A percentile compares a stretch with the other conserved stretches of the same genome.
Conservation (phyloP, 2,797 vertebrate genomes). For the Triplophysa bombifrons region DNA sequence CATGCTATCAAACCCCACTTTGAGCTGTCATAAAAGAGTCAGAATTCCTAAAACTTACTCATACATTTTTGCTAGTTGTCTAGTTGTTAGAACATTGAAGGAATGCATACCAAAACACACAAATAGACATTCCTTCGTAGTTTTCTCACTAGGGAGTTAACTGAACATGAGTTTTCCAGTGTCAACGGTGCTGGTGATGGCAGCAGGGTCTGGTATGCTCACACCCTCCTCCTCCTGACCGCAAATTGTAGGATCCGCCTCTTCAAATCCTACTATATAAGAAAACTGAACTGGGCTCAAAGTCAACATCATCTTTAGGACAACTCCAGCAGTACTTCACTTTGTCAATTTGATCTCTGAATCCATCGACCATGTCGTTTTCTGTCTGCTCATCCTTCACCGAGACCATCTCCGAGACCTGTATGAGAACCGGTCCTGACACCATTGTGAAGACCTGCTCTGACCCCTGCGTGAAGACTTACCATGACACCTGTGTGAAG, state of each 20-base stretch:
- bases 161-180: slow-evolving; percentile 59
- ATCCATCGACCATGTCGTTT: slow-evolving; percentile 49
- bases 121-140: slow-evolving; percentile 65
- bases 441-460: too few relatives aligned
- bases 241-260: slow-evolving; percentile 63
- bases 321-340: slow-evolving; percentile 43
- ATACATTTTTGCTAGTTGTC: slow-evolving; percentile 3
- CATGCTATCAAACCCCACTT: background rate
- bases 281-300: slow-evolving; percentile 55
- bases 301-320: slow-evolving; percentile 61
- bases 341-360: slow-evolving; percentile 50
- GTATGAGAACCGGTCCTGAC: background rate
- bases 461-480: background rate
- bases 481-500: background rate
- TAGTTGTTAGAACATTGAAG: background rate
- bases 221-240: slow-evolving; percentile 13
- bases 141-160: slow-evolving; percentile 70
- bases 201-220: slow-evolving; percentile 59
- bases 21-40: background rate
- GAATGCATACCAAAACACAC: slow-evolving; percentile 27
- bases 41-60: slow-evolving; percentile 8
- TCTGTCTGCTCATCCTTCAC: background rate
- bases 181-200: slow-evolving; percentile 59
- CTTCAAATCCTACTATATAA: slow-evolving; percentile 73
- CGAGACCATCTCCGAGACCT: slow-evolving; percentile 30